A percentile compares a stretch with the other conserved stretches of the same genome.
Evolutionary conservation across 2,888 invertebrate species (phyloP).

Genomic region (Trypoxylon attenuatum): DNA sequence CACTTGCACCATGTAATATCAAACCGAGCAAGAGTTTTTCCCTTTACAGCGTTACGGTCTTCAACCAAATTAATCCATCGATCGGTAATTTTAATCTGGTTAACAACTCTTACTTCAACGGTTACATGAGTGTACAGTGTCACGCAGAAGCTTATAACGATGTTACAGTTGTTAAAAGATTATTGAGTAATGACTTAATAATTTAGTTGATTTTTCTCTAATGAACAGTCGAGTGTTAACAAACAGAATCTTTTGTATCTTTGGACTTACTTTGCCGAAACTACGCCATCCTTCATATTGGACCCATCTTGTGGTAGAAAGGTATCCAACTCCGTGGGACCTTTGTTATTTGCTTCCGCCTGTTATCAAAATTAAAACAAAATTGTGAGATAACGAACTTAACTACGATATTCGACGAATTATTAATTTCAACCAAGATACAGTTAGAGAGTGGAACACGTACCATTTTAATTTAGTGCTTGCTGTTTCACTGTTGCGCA

Average conservation of each 20-base stretch:
- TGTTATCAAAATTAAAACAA: slow-evolving; percentile 29
- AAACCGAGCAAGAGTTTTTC: too few species aligned
- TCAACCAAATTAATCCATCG: not conserved
- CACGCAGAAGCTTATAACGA: too few species aligned
- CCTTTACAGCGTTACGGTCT: not conserved
- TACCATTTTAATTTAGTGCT: slow-evolving; percentile 34
- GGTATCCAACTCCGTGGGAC: slow-evolving; percentile 86
- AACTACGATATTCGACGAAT: too few species aligned
- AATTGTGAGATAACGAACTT: slow-evolving; percentile 4
- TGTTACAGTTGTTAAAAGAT: too few species aligned
- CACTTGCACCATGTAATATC: too few species aligned
- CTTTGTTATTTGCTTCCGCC: slow-evolving; percentile 53
- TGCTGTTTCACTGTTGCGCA: not conserved
- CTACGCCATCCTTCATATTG: slow-evolving; percentile 65
- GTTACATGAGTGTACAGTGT: too few species aligned
- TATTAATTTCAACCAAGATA: too few species aligned
- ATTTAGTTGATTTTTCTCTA: too few species aligned
- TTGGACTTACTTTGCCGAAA: slow-evolving; percentile 65
- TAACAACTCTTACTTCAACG: too few species aligned
- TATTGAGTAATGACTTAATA: too few species aligned
- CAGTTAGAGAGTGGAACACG: too few species aligned
- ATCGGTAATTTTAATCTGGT: not conserved
- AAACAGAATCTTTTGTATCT: not conserved
- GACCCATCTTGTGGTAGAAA: slow-evolving; percentile 84
- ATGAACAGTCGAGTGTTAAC: too few species aligned